phyloP scores from a whole-genome alignment of 2,113 vertebrate species.

The Beaufortia kweichowensis region DNA sequence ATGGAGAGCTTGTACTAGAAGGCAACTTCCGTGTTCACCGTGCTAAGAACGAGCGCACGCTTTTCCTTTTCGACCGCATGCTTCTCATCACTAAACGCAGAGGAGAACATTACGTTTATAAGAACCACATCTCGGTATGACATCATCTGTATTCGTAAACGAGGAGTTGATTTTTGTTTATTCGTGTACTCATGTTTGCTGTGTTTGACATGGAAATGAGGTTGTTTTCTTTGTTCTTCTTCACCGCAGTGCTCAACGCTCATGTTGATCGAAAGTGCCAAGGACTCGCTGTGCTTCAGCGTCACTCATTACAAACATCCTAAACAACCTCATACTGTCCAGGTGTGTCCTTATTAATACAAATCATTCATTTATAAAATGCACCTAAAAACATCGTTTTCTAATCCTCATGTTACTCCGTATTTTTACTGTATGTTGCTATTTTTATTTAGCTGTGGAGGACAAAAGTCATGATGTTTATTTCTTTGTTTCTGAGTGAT shows the following conservation, averaged over 20 bases:
- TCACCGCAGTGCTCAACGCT: conserved; percentile 81
- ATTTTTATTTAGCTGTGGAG: too few species aligned
- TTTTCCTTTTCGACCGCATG: conserved; percentile 89
- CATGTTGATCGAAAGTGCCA: conserved; percentile 90
- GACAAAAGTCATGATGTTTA: too few species aligned
- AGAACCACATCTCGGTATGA: conserved; percentile 86
- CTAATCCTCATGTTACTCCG: too few species aligned
- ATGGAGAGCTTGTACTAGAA: conserved; percentile 92
- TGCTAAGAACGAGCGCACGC: conserved; percentile 84
- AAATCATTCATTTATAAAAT: too few species aligned
- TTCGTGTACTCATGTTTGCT: background rate
- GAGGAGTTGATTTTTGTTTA: background rate
- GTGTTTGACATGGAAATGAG: background rate
- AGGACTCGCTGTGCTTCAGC: conserved; percentile 89
- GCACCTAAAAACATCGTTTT: too few species aligned
- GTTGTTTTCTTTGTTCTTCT: background rate
- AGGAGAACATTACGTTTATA: conserved; percentile 86
- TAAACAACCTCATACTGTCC: conserved; percentile 88
- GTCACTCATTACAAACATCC: conserved; percentile 89
- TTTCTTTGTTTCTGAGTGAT: too few species aligned
- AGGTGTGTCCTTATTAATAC: conserved; percentile 74
- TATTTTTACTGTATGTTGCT: too few species aligned
- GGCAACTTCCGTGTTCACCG: conserved; percentile 87
- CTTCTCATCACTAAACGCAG: conserved; percentile 89
- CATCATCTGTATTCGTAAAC: background rate